phyloP scores from a whole-genome alignment of 2,888 invertebrate genomes.

The Melanostoma scalare region DNA sequence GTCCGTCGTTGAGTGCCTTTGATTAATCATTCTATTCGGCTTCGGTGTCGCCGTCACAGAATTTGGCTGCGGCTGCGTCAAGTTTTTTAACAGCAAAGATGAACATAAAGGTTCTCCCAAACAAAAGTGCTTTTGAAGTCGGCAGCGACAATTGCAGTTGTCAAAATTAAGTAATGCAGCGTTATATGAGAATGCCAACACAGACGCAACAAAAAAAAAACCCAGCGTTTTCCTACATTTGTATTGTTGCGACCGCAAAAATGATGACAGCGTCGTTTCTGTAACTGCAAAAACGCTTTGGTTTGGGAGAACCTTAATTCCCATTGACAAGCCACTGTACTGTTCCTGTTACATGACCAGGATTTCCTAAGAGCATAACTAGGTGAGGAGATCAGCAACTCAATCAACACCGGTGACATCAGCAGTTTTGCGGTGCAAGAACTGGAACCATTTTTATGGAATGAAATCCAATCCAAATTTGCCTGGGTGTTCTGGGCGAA shows the following conservation, averaged over 20 bases:
- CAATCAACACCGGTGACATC: constrained; percentile 96
- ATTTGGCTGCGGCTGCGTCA: constrained; percentile 87
- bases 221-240: no score
- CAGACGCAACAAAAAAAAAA: no score
- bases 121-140: no score
- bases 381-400: constrained; percentile 90
- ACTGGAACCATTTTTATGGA: constrained; percentile 97
- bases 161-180: no score
- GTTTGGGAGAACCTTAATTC: constrained; percentile 78
- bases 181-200: no score
- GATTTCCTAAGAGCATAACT: constrained; percentile 96
- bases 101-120: constrained; percentile 82
- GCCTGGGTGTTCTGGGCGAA: constrained; percentile 88
- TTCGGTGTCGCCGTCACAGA: constrained; percentile 88
- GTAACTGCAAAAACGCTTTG: no score
- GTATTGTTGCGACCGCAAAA: no score
- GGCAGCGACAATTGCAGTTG: no score
- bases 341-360: constrained; percentile 97
- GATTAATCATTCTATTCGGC: constrained; percentile 84
- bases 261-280: no score
- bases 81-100: constrained; percentile 86
- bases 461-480: constrained; percentile 94
- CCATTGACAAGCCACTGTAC: constrained; percentile 89
- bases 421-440: constrained; percentile 95
- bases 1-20: constrained; percentile 82